Evolutionary conservation across 1,140 invertebrate species (phyloP).

Genomic region (Colletes gigas): DNA sequence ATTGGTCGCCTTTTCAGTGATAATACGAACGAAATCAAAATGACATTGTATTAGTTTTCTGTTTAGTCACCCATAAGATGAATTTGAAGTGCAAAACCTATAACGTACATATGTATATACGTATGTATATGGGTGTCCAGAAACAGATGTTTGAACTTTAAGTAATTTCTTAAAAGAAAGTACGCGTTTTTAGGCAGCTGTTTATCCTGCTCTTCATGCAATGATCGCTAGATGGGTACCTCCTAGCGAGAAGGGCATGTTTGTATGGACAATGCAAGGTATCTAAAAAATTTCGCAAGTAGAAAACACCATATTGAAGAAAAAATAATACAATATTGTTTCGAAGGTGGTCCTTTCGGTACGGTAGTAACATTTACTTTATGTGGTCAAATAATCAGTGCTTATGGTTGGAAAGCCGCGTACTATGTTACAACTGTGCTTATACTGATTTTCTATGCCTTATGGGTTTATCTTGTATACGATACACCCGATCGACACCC

Average conservation of each 20-base stretch:
- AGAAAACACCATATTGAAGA: neutral
- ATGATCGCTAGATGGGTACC: constrained; percentile 89
- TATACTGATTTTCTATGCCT: constrained; percentile 83
- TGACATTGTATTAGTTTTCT: no score
- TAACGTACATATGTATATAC: no score
- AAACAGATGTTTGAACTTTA: no score
- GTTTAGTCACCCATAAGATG: no score
- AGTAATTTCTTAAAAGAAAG: neutral
- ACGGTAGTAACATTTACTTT: constrained; percentile 89
- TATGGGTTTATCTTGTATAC: constrained; percentile 86
- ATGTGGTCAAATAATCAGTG: constrained; percentile 84
- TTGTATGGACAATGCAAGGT: constrained; percentile 85
- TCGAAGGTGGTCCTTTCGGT: constrained; percentile 87
- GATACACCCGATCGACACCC: constrained; percentile 89
- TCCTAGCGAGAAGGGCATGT: constrained; percentile 89
- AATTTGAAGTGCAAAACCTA: no score
- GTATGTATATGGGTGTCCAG: no score
- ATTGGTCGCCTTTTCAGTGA: no score
- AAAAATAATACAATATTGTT: constrained; percentile 17
- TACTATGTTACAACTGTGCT: constrained; percentile 87
- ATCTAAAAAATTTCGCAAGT: constrained; percentile 28
- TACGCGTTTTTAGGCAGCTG: constrained; percentile 82
- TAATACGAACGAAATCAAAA: no score
- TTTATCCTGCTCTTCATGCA: constrained; percentile 87
- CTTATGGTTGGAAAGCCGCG: constrained; percentile 87